Percentiles rank a stretch among this genome's conserved stretches.
These are phyloP conservation scores for Agriopis leucophaearia DNA, from an alignment of 2,888 invertebrate species.

Conservation along the genomic window DNA sequence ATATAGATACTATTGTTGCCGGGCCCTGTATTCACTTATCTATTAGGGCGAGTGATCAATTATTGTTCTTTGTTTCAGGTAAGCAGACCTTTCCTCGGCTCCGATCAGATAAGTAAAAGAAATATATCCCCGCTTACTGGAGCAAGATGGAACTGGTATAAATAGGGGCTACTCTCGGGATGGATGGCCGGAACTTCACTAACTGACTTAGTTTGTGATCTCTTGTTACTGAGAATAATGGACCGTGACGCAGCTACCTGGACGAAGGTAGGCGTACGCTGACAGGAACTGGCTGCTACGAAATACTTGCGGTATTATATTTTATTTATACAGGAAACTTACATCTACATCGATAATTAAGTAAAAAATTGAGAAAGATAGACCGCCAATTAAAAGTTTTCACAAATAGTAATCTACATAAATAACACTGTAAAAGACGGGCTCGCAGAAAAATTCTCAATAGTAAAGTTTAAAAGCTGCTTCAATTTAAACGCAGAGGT, in stretches of 20 bases:
- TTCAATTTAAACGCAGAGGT: too few relatives aligned
- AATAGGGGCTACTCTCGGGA: slow-evolving; percentile 46
- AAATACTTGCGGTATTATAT: slow-evolving; percentile 1
- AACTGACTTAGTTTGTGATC: slow-evolving; percentile 49
- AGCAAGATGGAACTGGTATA: slow-evolving; percentile 52
- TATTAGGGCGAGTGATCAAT: slow-evolving; percentile 57
- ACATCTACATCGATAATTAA: too few relatives aligned
- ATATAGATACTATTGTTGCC: slow-evolving; percentile 28
- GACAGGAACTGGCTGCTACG: background rate
- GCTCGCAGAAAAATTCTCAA: too few relatives aligned
- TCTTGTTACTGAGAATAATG: slow-evolving; percentile 50
- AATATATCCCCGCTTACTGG: slow-evolving; percentile 49
- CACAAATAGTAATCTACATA: too few relatives aligned
- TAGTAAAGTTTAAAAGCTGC: too few relatives aligned
- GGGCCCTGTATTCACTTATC: slow-evolving; percentile 46
- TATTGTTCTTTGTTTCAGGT: slow-evolving; percentile 72
- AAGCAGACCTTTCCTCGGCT: slow-evolving; percentile 57
- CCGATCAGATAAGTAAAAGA: slow-evolving; percentile 60
- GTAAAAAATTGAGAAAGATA: too few relatives aligned
- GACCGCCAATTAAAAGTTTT: too few relatives aligned
- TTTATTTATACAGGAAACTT: too few relatives aligned
- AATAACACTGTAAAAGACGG: too few relatives aligned
- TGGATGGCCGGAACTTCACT: slow-evolving; percentile 47
- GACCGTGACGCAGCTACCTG: slow-evolving; percentile 42
- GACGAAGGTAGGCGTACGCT: background rate